phyloP scores from a whole-genome alignment of 2,888 invertebrate genomes.

The Belgica antarctica region DNA sequence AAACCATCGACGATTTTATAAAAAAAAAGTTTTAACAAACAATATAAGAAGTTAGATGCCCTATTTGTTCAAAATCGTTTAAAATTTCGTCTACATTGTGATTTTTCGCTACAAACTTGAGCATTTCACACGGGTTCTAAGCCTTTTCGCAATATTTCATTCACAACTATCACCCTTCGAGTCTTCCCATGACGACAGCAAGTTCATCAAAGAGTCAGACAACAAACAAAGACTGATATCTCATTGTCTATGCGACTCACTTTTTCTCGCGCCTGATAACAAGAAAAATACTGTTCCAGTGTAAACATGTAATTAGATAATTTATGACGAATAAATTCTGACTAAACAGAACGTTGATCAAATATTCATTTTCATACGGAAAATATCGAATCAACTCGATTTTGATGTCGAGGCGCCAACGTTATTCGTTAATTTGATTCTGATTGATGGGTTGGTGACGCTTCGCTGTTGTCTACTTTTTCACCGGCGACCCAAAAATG shows the following conservation, averaged over 20 bases:
- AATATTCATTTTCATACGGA: slow-evolving; percentile 22
- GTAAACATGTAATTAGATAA: slow-evolving; percentile 44
- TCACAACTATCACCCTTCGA: too few species aligned
- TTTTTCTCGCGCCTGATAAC: slow-evolving; percentile 10
- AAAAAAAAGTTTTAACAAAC: too few species aligned
- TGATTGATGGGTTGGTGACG: slow-evolving; percentile 41
- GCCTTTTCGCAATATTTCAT: too few species aligned
- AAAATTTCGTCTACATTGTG: too few species aligned
- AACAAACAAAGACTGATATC: slow-evolving; percentile 29
- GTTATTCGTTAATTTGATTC: slow-evolving; percentile 41
- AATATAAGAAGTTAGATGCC: too few species aligned
- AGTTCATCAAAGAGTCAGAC: slow-evolving; percentile 6
- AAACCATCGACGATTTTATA: too few species aligned
- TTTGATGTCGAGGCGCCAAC: slow-evolving; percentile 43
- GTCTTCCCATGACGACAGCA: too few species aligned
- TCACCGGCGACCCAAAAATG: neutral
- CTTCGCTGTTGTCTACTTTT: slow-evolving; percentile 16
- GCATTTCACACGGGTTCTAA: too few species aligned
- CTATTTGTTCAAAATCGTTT: too few species aligned
- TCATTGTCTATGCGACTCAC: neutral
- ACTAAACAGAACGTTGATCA: slow-evolving; percentile 35
- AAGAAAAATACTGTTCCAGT: slow-evolving; percentile 18
- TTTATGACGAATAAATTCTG: slow-evolving; percentile 41
- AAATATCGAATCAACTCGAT: slow-evolving; percentile 31
- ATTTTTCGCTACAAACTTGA: too few species aligned